phyloP scores from a whole-genome alignment of 2,113 vertebrate species.

The Anoplopoma fimbria region DNA sequence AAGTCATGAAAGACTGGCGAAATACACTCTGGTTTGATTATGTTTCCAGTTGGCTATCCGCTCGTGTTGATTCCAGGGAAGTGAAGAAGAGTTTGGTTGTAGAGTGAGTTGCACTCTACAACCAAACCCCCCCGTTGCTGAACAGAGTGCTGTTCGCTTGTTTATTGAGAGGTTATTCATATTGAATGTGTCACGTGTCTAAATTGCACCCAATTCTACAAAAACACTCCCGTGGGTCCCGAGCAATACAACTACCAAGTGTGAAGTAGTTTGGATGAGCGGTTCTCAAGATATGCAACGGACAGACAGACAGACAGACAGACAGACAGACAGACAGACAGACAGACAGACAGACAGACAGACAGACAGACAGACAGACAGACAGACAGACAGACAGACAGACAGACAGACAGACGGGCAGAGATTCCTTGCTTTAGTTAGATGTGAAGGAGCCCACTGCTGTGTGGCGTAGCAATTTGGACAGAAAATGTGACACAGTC shows the following conservation, averaged over 20 bases:
- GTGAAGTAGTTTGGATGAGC: neutral
- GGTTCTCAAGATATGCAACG: neutral
- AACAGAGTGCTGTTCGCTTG: neutral
- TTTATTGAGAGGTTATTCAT: neutral
- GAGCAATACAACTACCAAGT: neutral
- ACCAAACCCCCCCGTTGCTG: no score
- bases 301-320: no score
- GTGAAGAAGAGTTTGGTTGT: neutral
- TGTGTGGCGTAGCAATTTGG: neutral
- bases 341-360: no score
- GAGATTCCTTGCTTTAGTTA: no score
- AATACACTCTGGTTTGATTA: neutral
- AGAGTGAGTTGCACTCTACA: no score
- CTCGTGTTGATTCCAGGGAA: neutral
- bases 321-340: no score
- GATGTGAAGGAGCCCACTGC: neutral
- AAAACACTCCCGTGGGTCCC: neutral
- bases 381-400: no score
- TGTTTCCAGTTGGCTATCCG: neutral
- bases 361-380: no score
- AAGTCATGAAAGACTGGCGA: neutral
- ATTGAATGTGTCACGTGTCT: neutral
- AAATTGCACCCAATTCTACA: neutral
- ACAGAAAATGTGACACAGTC: conserved; percentile 14
- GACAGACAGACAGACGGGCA: no score